These are phyloP conservation scores for Tachina lurida DNA, from an alignment of 2,888 invertebrate genomes.

Conservation along the genomic window DNA sequence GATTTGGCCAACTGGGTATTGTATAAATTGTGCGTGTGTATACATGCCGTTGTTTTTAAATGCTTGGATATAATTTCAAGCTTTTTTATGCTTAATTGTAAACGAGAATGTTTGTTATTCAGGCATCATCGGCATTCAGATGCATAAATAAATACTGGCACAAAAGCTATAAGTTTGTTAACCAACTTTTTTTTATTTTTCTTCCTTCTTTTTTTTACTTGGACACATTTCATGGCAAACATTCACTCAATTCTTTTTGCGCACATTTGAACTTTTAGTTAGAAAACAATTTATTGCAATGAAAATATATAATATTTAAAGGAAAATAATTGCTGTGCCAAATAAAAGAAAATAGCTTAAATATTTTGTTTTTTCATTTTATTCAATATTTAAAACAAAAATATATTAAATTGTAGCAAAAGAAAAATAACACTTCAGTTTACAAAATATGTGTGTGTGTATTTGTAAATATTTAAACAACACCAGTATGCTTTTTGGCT, in stretches of 20 bases:
- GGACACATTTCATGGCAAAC: not conserved
- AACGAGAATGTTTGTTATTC: slow-evolving; percentile 15
- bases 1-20: too few relatives aligned
- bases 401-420: too few relatives aligned
- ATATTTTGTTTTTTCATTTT: too few relatives aligned
- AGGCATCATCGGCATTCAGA: not conserved
- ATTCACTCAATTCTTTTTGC: too few relatives aligned
- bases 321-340: too few relatives aligned
- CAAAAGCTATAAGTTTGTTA: slow-evolving; percentile 22
- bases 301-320: too few relatives aligned
- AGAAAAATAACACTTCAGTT: too few relatives aligned
- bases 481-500: not conserved
- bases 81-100: slow-evolving; percentile 9
- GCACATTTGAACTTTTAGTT: too few relatives aligned
- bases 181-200: slow-evolving; percentile 6
- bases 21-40: not conserved
- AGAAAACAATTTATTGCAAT: too few relatives aligned
- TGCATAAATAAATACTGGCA: not conserved
- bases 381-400: too few relatives aligned
- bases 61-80: not conserved
- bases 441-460: too few relatives aligned
- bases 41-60: not conserved
- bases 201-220: not conserved
- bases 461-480: not conserved
- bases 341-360: too few relatives aligned